phyloP scores from a whole-genome alignment of 2,797 vertebrate genomes.

The Salmo trutta region DNA sequence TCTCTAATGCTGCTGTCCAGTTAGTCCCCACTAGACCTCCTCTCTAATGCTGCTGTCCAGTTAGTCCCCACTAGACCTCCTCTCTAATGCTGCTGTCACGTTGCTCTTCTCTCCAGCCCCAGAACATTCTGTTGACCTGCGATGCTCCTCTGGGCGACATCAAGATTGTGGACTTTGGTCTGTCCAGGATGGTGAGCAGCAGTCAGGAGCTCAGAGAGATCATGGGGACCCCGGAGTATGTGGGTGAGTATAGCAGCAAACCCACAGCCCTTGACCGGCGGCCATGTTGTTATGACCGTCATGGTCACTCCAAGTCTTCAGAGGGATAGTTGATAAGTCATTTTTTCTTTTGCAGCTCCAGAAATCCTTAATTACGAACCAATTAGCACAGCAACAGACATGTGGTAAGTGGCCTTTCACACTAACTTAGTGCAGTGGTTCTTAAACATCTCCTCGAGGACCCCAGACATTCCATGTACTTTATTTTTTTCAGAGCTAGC shows the following conservation, averaged over 20 bases:
- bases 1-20: no score
- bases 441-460: neutral
- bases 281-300: neutral
- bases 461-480: no score
- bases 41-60: no score
- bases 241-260: conserved; percentile 79
- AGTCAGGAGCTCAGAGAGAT: conserved; percentile 90
- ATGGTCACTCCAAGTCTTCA: neutral
- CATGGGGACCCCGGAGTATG: conserved; percentile 93
- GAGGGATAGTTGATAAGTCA: neutral
- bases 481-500: no score
- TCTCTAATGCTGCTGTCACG: neutral
- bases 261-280: neutral
- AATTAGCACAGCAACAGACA: conserved; percentile 91
- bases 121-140: conserved; percentile 90
- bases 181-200: conserved; percentile 87
- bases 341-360: conserved; percentile 74
- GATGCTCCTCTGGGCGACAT: conserved; percentile 84
- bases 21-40: no score
- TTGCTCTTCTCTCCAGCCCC: conserved; percentile 74
- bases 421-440: neutral
- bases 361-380: conserved; percentile 93
- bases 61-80: no score
- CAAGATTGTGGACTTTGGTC: conserved; percentile 92
- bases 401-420: conserved; percentile 81